Evolutionary conservation across 2,888 invertebrate species (phyloP).

Genomic region (Agrotis clavis): DNA sequence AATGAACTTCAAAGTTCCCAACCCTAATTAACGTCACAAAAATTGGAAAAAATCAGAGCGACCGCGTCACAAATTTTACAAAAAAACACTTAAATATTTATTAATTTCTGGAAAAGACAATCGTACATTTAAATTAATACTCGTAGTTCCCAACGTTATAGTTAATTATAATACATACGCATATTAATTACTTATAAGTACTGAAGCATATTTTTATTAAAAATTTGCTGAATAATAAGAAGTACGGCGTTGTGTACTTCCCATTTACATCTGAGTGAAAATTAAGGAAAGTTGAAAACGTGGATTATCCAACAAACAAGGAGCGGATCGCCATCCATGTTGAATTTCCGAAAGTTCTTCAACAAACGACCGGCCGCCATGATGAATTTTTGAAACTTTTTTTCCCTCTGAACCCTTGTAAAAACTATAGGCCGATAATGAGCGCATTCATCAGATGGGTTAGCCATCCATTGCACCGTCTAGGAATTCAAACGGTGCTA

Average conservation of each 20-base stretch:
- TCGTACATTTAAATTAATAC: too few species aligned
- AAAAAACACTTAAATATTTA: too few species aligned
- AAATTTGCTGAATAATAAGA: neutral
- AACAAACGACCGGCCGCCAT: neutral
- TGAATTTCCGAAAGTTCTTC: neutral
- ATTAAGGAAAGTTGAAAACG: neutral
- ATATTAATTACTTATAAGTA: neutral
- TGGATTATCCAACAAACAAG: neutral
- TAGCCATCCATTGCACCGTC: conserved; percentile 51
- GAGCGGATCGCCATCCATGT: neutral
- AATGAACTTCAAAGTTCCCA: too few species aligned
- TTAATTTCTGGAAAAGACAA: too few species aligned
- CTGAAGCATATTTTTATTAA: too few species aligned
- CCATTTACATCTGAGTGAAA: neutral
- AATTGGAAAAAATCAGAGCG: too few species aligned
- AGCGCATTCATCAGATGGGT: conserved; percentile 35
- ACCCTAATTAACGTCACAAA: too few species aligned
- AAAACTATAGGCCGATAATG: conserved; percentile 34
- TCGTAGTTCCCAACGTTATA: too few species aligned
- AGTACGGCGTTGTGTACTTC: neutral
- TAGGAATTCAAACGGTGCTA: conserved; percentile 45
- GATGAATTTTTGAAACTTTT: conserved; percentile 3
- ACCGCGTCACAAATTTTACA: too few species aligned
- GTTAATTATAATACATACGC: conserved; percentile 4
- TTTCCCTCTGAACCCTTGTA: neutral